These are phyloP conservation scores for Akabosia matsudoensis DNA, from an alignment of 1,140 invertebrate genomes.

Conservation along the genomic window DNA sequence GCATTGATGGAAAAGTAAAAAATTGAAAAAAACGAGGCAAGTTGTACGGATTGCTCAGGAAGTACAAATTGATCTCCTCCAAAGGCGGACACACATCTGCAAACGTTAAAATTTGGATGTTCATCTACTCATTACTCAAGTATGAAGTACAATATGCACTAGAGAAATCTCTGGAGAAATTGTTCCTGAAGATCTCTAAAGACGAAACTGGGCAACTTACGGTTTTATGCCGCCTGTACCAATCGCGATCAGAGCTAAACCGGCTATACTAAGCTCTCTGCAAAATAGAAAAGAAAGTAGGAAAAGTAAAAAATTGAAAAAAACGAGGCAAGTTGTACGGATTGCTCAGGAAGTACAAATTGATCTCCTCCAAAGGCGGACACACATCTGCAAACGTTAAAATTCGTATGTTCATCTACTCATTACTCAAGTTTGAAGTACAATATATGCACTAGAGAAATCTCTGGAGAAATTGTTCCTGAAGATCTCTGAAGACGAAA, in stretches of 20 bases:
- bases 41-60: conserved; percentile 70
- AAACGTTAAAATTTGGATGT: too few relatives aligned
- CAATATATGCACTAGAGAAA: too few relatives aligned
- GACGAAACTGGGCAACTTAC: too few relatives aligned
- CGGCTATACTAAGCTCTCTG: conserved; percentile 4
- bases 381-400: conserved; percentile 65
- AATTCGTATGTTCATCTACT: too few relatives aligned
- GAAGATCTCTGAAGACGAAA: too few relatives aligned
- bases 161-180: too few relatives aligned
- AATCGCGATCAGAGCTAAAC: background rate
- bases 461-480: too few relatives aligned
- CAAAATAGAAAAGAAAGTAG: background rate
- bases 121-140: too few relatives aligned
- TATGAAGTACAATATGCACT: too few relatives aligned
- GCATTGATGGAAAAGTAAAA: conserved; percentile 94
- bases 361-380: conserved; percentile 97
- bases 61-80: conserved; percentile 92
- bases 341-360: conserved; percentile 75
- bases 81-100: conserved; percentile 83
- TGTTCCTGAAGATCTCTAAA: too few relatives aligned
- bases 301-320: conserved; percentile 93
- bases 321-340: conserved; percentile 71
- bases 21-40: conserved; percentile 83
- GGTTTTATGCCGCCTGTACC: conserved; percentile 20
- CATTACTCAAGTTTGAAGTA: too few relatives aligned